Evolutionary conservation across 2,888 invertebrate species (phyloP).

Genomic region (Euphydryas editha): DNA sequence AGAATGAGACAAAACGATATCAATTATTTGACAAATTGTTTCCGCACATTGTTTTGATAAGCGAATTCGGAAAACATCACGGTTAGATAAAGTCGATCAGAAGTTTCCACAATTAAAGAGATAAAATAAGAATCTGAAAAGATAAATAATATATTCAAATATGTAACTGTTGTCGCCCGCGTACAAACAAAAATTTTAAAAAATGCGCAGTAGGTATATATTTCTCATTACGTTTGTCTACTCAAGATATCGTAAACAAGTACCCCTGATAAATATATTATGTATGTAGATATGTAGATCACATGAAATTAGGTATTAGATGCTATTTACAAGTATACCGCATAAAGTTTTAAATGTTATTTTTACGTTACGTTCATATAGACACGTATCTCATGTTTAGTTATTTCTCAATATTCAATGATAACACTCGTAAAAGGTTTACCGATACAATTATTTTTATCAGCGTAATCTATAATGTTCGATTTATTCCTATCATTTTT

Average conservation of each 20-base stretch:
- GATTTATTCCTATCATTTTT: slow-evolving; percentile 17
- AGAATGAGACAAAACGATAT: background rate
- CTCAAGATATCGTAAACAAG: background rate
- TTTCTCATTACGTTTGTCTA: too few relatives aligned
- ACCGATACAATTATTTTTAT: slow-evolving; percentile 13
- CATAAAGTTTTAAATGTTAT: background rate
- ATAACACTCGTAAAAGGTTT: slow-evolving; percentile 14
- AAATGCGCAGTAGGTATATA: slow-evolving; percentile 4
- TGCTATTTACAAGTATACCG: background rate
- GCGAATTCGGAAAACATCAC: slow-evolving; percentile 25
- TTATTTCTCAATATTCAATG: slow-evolving; percentile 1
- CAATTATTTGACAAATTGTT: background rate
- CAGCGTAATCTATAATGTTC: background rate
- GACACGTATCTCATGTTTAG: slow-evolving; percentile 3
- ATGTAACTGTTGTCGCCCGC: slow-evolving; percentile 1
- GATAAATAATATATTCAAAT: slow-evolving; percentile 29
- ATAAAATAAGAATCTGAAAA: slow-evolving; percentile 58
- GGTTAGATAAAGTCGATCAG: slow-evolving; percentile 48
- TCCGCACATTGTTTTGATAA: slow-evolving; percentile 25
- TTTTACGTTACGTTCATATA: background rate
- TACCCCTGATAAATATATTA: background rate
- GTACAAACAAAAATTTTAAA: background rate
- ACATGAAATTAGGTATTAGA: background rate
- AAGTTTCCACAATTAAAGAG: slow-evolving; percentile 66
- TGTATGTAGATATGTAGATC: background rate